Evolutionary conservation across 2,113 vertebrate species (phyloP), one percentile per base, ranked within the genome.

Genomic region (Passer montanus): DNA sequence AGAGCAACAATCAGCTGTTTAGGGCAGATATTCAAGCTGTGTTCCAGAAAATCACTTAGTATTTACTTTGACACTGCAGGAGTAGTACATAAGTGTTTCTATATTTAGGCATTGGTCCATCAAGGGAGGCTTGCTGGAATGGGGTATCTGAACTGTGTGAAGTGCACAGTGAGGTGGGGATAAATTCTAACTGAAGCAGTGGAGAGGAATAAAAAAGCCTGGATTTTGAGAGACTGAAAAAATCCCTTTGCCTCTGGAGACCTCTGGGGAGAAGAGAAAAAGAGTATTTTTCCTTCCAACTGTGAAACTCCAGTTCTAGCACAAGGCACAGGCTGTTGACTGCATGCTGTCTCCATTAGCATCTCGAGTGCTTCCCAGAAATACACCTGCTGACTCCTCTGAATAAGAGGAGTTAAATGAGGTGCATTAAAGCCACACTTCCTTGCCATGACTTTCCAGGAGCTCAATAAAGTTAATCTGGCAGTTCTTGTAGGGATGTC

Each of bases 341-440:
- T 76, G 73, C 90, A 55, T 0, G 8, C 41, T 85, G 77, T 53
- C 70, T 91, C 76, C 84, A 89, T 87, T 81, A 93, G 73, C 82
- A 89, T 55, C 89, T 87, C 0, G 1, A 82, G 73, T 41, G 85
- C 76, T 95, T 68, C 37, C 67, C 72, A 90, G 75, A 50, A 81
- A 80, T 20, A 26, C 85, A 97, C 93, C 94, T 93, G 93, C 94
- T 86, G 85, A 63, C 82, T 94, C 33, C 90, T 75, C 76, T 64
- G 56, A 88, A 90, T 46, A 87, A 93, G 13, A 66, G 74, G 37
- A 88, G 66, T 60, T 90, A 77, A 92, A 86, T 87, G 67, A 91
- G 84, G n/a, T 68, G 59, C 62, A 84, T 89, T 94, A 93, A 95
- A 81, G 53, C 66, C 6, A 7, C 44, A 2, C 83, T 95, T 92